Percentiles rank a stretch among this genome's conserved stretches.
Conservation (phyloP, 2,113 vertebrate species). For the Nothocercus julius region DNA sequence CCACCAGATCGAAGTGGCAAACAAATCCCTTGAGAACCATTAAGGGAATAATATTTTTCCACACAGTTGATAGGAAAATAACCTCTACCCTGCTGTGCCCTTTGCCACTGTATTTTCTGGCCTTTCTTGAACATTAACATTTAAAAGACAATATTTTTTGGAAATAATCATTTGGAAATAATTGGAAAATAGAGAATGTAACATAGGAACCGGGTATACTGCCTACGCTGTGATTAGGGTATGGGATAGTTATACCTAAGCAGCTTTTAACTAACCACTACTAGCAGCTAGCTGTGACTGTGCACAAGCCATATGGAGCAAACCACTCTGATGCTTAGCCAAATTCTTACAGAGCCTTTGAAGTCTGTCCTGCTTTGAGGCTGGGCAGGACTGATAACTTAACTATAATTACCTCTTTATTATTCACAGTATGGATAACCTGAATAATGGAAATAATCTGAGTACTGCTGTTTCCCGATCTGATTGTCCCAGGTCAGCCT, state of each 20-base stretch:
- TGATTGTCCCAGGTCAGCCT: neutral
- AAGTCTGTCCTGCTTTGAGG: neutral
- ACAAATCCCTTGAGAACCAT: neutral
- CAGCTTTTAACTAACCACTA: neutral
- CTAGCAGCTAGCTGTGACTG: neutral
- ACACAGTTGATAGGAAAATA: neutral
- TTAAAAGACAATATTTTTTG: neutral
- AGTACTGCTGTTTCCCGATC: neutral
- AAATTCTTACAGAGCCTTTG: neutral
- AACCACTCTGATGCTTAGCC: neutral
- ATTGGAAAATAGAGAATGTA: neutral
- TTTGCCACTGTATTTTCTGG: fast-evolving
- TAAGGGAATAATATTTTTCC: neutral
- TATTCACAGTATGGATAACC: neutral
- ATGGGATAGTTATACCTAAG: neutral
- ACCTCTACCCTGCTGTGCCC: neutral
- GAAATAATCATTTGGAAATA: no score
- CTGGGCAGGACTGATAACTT: neutral
- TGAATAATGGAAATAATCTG: neutral
- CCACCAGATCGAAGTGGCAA: neutral
- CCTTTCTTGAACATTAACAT: neutral
- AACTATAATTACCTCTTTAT: neutral
- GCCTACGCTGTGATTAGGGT: neutral
- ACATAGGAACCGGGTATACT: neutral
- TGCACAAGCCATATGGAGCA: neutral